These are phyloP conservation scores for Lanius collurio DNA, from an alignment of 2,113 vertebrate genomes.

Conservation along the genomic window DNA sequence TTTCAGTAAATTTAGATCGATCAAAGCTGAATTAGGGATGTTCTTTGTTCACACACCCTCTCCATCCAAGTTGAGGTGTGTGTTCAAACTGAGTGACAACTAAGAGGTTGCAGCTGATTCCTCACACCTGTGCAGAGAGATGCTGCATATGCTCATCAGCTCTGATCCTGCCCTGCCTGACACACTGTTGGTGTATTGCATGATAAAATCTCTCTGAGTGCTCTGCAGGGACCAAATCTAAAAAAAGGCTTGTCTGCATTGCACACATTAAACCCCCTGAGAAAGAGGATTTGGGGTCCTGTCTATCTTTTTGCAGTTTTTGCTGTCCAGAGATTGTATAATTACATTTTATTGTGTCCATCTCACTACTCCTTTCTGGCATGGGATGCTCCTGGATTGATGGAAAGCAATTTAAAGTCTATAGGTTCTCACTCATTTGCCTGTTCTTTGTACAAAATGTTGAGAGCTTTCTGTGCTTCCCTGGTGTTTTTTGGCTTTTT, in stretches of 20 bases:
- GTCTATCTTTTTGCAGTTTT: background rate
- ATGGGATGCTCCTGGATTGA: background rate
- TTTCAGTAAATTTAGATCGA: background rate
- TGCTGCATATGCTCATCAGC: background rate
- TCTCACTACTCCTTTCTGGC: background rate
- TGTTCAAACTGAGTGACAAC: background rate
- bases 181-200: background rate
- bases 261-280: background rate
- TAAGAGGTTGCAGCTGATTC: background rate
- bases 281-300: background rate
- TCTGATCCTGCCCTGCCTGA: background rate
- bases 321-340: background rate
- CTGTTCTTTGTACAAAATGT: background rate
- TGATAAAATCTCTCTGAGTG: background rate
- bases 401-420: background rate
- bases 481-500: background rate
- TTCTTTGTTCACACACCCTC: background rate
- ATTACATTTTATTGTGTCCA: background rate
- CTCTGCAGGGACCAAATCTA: background rate
- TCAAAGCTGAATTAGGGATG: background rate
- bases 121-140: background rate
- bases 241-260: background rate
- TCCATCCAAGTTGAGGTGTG: background rate
- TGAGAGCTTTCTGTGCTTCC: background rate
- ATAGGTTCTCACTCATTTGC: background rate